Percentiles rank a stretch among this genome's conserved stretches.
Conservation (phyloP, 2,888 invertebrate genomes). For the Molanna angustata region DNA sequence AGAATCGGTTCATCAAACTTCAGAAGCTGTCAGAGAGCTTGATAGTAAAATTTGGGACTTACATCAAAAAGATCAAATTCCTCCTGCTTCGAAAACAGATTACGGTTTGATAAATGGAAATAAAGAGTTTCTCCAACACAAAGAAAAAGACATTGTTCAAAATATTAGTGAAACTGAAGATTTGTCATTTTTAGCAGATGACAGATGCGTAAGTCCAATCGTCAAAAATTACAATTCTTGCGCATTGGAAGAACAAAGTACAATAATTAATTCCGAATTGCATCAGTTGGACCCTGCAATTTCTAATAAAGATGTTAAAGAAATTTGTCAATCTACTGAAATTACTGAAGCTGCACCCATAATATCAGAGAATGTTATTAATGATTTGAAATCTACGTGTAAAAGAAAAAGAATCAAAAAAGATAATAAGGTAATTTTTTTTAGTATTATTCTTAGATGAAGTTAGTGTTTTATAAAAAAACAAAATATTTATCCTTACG, state of each 20-base stretch:
- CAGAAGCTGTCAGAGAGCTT: slow-evolving; percentile 20
- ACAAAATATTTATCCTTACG: too few species aligned
- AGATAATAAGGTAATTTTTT: too few species aligned
- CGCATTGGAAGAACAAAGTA: slow-evolving; percentile 3
- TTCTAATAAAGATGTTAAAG: slow-evolving; percentile 9
- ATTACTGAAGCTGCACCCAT: background rate
- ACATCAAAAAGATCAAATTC: slow-evolving; percentile 23
- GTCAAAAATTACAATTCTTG: slow-evolving; percentile 5
- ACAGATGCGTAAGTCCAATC: slow-evolving; percentile 19
- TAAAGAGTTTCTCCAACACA: slow-evolving; percentile 19
- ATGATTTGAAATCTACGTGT: too few species aligned
- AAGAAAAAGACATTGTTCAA: slow-evolving; percentile 18
- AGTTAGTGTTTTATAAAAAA: too few species aligned
- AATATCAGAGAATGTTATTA: too few species aligned
- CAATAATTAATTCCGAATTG: background rate
- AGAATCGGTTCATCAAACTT: slow-evolving; percentile 19
- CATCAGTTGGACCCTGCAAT: background rate
- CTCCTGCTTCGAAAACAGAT: slow-evolving; percentile 16
- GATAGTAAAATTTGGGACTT: slow-evolving; percentile 31
- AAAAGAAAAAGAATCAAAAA: too few species aligned
- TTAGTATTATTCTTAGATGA: too few species aligned
- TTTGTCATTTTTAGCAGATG: slow-evolving; percentile 28
- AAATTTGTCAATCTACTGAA: slow-evolving; percentile 8
- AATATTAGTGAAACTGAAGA: slow-evolving; percentile 20
- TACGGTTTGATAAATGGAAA: slow-evolving; percentile 13